Conservation (phyloP, 2,797 vertebrate species). For the Hemitrygon akajei region DNA sequence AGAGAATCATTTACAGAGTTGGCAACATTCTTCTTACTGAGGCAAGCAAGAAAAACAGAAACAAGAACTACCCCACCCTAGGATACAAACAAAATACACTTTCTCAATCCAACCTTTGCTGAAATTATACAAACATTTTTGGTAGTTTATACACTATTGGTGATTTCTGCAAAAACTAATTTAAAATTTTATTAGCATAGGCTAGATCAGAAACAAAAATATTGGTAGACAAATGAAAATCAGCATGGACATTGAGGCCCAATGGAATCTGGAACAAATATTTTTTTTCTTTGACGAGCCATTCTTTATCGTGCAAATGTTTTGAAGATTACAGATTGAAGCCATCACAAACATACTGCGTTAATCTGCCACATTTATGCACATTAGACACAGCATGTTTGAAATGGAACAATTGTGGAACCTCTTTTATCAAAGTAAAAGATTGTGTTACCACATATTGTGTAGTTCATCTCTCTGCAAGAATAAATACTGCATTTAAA, state of each 20-base stretch:
- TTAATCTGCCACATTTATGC: background rate
- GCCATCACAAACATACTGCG: background rate
- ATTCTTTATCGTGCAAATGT: background rate
- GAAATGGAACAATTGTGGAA: background rate
- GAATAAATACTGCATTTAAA: background rate
- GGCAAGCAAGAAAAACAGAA: background rate
- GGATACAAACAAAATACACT: background rate
- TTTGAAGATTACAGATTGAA: background rate
- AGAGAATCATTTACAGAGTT: conserved; percentile 24
- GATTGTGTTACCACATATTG: no score
- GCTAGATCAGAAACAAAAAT: background rate
- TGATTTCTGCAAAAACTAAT: background rate
- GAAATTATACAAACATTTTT: background rate
- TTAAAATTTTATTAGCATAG: background rate
- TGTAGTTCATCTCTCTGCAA: background rate
- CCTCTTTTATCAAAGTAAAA: background rate
- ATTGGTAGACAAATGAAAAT: background rate
- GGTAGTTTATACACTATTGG: background rate
- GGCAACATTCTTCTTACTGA: background rate
- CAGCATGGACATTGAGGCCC: background rate
- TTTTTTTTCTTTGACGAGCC: background rate
- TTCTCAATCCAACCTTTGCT: background rate
- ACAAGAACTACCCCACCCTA: background rate
- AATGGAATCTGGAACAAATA: background rate
- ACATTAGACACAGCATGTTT: background rate